phyloP scores from a whole-genome alignment of 2,113 vertebrate species.

The Peucedramus taeniatus region DNA sequence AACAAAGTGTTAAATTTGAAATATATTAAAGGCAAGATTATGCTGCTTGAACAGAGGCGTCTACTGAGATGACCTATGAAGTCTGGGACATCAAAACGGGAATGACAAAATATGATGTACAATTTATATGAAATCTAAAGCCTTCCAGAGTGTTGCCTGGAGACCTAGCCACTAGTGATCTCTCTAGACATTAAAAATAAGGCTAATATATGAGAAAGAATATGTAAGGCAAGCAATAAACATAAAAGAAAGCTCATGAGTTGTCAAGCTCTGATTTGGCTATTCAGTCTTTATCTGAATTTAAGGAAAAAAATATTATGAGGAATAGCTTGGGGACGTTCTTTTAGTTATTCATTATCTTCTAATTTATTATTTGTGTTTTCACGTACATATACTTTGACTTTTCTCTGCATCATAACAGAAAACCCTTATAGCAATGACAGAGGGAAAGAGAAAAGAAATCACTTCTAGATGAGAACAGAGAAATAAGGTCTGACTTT shows the following conservation, averaged over 20 bases:
- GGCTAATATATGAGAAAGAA: neutral
- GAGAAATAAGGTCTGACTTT: neutral
- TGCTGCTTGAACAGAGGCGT: neutral
- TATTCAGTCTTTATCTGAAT: neutral
- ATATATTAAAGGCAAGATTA: neutral
- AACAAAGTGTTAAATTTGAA: neutral
- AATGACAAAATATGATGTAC: conserved; percentile 12
- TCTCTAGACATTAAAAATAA: neutral
- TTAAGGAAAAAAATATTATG: neutral
- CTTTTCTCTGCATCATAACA: neutral
- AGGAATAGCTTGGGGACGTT: neutral
- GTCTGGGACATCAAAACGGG: neutral
- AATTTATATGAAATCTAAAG: conserved; percentile 16
- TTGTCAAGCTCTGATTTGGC: neutral
- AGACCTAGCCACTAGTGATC: neutral
- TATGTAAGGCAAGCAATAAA: conserved; percentile 2
- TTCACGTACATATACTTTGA: neutral
- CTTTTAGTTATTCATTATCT: neutral
- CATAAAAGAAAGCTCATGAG: neutral
- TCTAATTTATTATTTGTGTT: neutral
- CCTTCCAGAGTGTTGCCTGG: neutral
- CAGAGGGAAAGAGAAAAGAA: neutral
- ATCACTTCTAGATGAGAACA: neutral
- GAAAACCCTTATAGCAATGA: neutral
- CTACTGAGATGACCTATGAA: conserved; percentile 7